Evolutionary conservation across 2,797 vertebrate genomes (phyloP).

Genomic region (Tolypeutes matacus): DNA sequence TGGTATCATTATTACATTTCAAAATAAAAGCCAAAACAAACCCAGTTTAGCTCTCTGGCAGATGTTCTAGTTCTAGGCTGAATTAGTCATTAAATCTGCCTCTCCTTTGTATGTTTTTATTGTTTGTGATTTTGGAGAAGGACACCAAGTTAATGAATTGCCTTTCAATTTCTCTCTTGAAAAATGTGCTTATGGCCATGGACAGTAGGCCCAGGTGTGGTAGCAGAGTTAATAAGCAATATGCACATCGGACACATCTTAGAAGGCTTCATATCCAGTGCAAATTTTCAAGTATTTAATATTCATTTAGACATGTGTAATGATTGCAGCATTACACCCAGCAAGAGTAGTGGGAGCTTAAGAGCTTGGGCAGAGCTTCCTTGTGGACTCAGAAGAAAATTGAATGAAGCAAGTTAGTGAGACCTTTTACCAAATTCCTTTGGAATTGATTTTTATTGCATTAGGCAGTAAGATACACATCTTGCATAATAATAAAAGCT

Average conservation of each 20-base stretch:
- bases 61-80: conserved; percentile 69
- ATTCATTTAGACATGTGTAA: conserved; percentile 39
- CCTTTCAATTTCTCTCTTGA: conserved; percentile 70
- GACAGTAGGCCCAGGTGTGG: conserved; percentile 68
- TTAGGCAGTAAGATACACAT: neutral
- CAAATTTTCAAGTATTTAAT: conserved; percentile 69
- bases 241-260: conserved; percentile 48
- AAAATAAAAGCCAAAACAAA: conserved; percentile 71
- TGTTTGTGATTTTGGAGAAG: conserved; percentile 75
- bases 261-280: conserved; percentile 47
- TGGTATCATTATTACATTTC: conserved; percentile 50
- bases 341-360: neutral
- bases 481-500: conserved; percentile 10
- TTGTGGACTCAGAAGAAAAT: neutral
- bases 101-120: conserved; percentile 66
- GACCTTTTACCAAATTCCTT: conserved; percentile 58
- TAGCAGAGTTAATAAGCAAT: conserved; percentile 71
- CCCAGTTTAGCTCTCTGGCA: conserved; percentile 62
- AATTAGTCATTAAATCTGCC: conserved; percentile 73
- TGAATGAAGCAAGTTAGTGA: neutral
- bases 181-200: conserved; percentile 48
- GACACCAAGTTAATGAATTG: conserved; percentile 73
- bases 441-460: conserved; percentile 53
- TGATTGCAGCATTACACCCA: conserved; percentile 16
- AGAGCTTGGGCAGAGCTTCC: conserved; percentile 9